phyloP scores from a whole-genome alignment of 1,140 invertebrate species.

The Microplitis demolitor region DNA sequence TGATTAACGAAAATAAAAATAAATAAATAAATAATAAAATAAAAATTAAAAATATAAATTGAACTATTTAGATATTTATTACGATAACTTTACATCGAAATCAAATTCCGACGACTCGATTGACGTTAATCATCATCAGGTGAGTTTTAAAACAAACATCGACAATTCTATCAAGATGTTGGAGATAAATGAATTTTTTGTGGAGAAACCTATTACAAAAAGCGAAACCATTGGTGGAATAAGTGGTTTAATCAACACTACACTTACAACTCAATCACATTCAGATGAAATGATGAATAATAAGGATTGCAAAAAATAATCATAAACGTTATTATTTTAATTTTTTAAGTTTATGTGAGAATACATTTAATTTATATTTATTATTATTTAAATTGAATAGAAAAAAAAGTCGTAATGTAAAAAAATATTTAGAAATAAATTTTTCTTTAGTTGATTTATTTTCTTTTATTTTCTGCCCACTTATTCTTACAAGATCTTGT shows the following conservation, averaged over 20 bases:
- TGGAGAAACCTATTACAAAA: conserved; percentile 41
- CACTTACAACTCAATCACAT: conserved; percentile 24
- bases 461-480: too few species aligned
- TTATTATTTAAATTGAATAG: conserved; percentile 1
- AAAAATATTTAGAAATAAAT: too few species aligned
- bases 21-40: background rate
- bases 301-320: background rate
- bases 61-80: conserved; percentile 30
- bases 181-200: conserved; percentile 18
- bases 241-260: conserved; percentile 35
- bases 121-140: background rate
- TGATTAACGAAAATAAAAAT: background rate
- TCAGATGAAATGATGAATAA: conserved; percentile 22
- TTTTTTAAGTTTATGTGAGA: too few species aligned
- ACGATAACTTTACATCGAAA: conserved; percentile 30
- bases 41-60: conserved; percentile 3
- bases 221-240: conserved; percentile 56
- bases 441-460: too few species aligned
- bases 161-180: conserved; percentile 31
- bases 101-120: conserved; percentile 31
- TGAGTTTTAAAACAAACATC: background rate
- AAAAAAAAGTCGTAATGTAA: too few species aligned
- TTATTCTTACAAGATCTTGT: too few species aligned
- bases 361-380: too few species aligned
- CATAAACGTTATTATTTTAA: too few species aligned